A percentile compares a stretch with the other conserved stretches of the same genome.
phyloP scores from a whole-genome alignment of 2,113 vertebrate species.

The Anhinga anhinga region DNA sequence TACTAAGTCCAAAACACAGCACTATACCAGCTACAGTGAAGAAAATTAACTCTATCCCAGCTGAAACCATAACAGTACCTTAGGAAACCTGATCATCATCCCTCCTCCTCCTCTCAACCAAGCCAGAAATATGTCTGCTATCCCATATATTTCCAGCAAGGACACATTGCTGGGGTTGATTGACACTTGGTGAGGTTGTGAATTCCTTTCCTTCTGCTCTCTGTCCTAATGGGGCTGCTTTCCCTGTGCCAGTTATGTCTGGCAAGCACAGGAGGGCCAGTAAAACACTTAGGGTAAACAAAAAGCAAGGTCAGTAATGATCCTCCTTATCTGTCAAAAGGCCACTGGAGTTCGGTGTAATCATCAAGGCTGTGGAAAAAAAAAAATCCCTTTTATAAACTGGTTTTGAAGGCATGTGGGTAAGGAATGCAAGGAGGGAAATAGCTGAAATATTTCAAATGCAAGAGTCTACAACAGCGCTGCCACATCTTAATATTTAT shows the following conservation, averaged over 20 bases:
- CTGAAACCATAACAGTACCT: too few relatives aligned
- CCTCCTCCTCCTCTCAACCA: background rate
- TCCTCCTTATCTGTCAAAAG: background rate
- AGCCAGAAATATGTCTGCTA: background rate
- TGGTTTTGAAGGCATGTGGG: background rate
- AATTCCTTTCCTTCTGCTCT: background rate
- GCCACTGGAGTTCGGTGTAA: background rate
- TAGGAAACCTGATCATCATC: background rate
- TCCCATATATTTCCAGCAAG: background rate
- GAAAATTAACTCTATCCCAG: too few relatives aligned
- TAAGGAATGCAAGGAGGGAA: slow-evolving; percentile 53
- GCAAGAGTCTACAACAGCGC: background rate
- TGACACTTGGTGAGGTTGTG: accelerated
- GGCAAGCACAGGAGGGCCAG: background rate
- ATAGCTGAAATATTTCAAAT: slow-evolving; percentile 59
- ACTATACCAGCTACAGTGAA: too few relatives aligned
- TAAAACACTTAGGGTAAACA: background rate
- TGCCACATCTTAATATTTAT: background rate
- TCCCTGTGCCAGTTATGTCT: background rate
- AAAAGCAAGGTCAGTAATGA: background rate
- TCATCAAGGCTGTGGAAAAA: background rate
- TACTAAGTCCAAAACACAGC: too few relatives aligned
- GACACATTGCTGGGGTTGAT: background rate
- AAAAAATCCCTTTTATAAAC: background rate
- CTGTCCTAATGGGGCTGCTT: background rate